Evolutionary conservation across 2,888 invertebrate species (phyloP), one percentile per base, ranked within the genome.

Genomic region (Watsonalla binaria): DNA sequence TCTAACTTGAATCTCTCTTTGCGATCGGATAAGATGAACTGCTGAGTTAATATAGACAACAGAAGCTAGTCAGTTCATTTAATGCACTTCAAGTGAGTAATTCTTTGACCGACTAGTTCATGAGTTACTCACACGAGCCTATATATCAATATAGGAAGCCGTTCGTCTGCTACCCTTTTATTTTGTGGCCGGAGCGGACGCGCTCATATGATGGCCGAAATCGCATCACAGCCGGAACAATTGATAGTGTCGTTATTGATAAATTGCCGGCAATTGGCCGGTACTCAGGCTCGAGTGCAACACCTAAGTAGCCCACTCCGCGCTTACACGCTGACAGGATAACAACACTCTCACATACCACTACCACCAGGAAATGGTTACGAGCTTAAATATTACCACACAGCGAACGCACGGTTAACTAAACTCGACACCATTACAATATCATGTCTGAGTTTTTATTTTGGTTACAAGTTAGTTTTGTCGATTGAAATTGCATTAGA

Each of bases 211-310:
- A 73, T 77, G 72, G 74, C 86, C 88, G 78, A 89, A 89, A 85
- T 82, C 82, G 76, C 72, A 68, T 61, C 72, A 71, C 67, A 80
- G 74, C 88, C 86, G 89, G 89, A 89, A 89, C 86, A 84, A 88
- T 89, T 81, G 64, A 80, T 77, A 76, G 81, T 85, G 84, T 84
- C 87, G 83, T 89, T 89, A 90, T 90, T 90, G 89, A 89, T 89
- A 90, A 90, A 90, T 90, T 90, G 86, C 88, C 71, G 74, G 78
- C 84, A 82, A 86, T 82, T 82, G 80, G 70, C 63, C 70, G 68
- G 68, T 75, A 74, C 76, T 82, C 73, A 75, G 68, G 63, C 59
- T 66, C 63, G 64, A 72, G 57, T 76, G 80, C 76, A 72, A 59
- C 66, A 72, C 68, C 59, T 71, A 65, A 64, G 67, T 73, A 68